Evolutionary conservation across 2,797 vertebrate species (phyloP), one percentile per base, ranked within the genome.

Genomic region (Nannoperca obscura): DNA sequence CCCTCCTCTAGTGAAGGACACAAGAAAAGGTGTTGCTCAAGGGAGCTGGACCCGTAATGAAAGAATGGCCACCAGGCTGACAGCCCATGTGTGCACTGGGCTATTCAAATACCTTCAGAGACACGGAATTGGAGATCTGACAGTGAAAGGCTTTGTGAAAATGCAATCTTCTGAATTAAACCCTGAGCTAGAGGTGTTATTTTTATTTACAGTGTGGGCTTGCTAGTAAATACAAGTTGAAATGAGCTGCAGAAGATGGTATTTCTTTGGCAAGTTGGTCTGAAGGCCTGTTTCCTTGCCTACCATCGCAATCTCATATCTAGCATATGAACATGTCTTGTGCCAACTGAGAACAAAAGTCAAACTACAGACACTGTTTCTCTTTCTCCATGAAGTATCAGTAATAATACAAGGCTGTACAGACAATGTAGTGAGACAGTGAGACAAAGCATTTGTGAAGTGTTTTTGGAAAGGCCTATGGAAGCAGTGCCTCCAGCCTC

Each of bases 21-120:
- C 88, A 92, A 93, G 93, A 89, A 94, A 93, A 93, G 93, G 93
- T 93, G 92, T 93, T 93, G 92, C 93, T 94, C 94, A 87, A 87
- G 91, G 93, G 94, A 94, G 80, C 86, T 84, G 82, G 89, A 90
- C 88, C 78, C 89, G 55, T 91, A 93, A 93, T 92, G 92, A 93
- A 93, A 93, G 91, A 92, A 93, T 87, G 85, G 91, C 86, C 89
- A 91, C 89, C 80, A 87, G 88, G 85, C 89, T 87, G 87, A 82
- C 85, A 89, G 92, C 77, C 85, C 76, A 59, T 91, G 89, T 90
- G 90, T 92, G 90, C 85, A 78, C 76, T 76, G 74, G 79, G 67
- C 88, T 92, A 93, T 91, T 94, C 90, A 93, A 93, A 94, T 93
- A 90, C 78, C 88, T 88, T 89, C 88, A 81, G 86, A 90, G 88